Evolutionary conservation across 2,888 invertebrate species (phyloP), one percentile per base, ranked within the genome.

Genomic region (Ichneumon xanthorius): DNA sequence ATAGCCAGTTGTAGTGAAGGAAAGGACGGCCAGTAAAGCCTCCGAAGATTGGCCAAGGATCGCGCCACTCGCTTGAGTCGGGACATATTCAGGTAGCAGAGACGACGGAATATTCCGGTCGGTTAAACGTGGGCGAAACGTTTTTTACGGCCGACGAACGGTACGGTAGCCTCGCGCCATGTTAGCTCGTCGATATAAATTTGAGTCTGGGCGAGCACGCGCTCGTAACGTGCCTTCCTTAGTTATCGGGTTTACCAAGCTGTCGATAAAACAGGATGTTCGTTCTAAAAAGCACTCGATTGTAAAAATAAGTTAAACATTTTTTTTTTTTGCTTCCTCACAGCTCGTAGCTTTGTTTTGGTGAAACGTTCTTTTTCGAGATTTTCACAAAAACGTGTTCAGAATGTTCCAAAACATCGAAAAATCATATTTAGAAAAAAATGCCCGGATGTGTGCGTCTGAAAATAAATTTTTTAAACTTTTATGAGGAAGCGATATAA

Each of bases 91-190:
- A 45, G 71, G 33, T n/a, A 37, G 11, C 14, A 11, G 5, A n/a
- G 4, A 53, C 5, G 53, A 37, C 22, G 37, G 37, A 30, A 79
- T 53, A 40, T 58, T 83, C 16, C 78, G 48, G 73, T 79, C 73
- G 83, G 68, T 83, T 61, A 45, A 55, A 58, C 26, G 76, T 53
- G 65, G 26, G 55, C 37, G 65, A 22, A 37, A 26, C 5, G 30
- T 19, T 55, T 79, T 55, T 37, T 53, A 61, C 30, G 63, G 37
- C 61, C 82, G 68, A 84, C 77, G 22, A 81, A 55, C 80, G 75
- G 65, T 80, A 84, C 22, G 30, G 65, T 65, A 80, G 80, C 40
- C 70, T 65, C 33, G 48, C 19, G 58, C 45, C 16, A 53, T 37
- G n/a, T 53, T 22, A 67, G 26, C 9, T 19, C 16, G 67, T 55